Evolutionary conservation across 2,888 invertebrate species (phyloP).

Genomic region (Drosophila hawaiiensis): DNA sequence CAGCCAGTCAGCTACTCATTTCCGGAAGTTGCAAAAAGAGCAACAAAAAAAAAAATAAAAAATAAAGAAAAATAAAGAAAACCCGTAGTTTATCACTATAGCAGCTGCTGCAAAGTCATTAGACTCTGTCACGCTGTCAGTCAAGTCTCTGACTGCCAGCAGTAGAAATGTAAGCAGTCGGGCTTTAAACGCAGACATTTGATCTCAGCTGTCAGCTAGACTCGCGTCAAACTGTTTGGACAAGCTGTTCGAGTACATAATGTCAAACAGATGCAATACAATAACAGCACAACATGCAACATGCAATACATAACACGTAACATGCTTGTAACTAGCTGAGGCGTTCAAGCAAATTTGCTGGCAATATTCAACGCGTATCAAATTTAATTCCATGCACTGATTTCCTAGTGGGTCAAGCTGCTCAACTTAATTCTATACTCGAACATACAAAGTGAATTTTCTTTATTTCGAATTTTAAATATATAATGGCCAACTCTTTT

Average conservation of each 20-base stretch:
- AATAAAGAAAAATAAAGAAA: not conserved
- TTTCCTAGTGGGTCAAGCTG: not conserved
- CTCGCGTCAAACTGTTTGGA: constrained; percentile 66
- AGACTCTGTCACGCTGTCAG: constrained; percentile 57
- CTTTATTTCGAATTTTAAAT: not conserved
- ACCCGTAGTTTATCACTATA: constrained; percentile 63
- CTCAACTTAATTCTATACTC: not conserved
- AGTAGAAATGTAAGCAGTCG: constrained; percentile 13
- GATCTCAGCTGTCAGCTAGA: constrained; percentile 70
- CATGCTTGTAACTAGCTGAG: not conserved
- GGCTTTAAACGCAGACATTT: constrained; percentile 58
- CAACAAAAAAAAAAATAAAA: not conserved
- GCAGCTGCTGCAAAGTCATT: constrained; percentile 69
- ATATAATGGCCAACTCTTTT: not conserved
- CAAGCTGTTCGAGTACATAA: constrained; percentile 60
- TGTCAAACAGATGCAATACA: constrained; percentile 56
- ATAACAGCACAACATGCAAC: constrained; percentile 24
- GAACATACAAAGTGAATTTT: not conserved
- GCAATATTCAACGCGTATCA: not conserved
- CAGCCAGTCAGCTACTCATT: constrained; percentile 64
- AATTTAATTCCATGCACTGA: not conserved
- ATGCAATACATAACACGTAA: constrained; percentile 8
- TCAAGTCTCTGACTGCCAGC: constrained; percentile 4
- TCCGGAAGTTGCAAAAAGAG: constrained; percentile 62
- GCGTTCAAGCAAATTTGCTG: constrained; percentile 2